phyloP scores from a whole-genome alignment of 2,888 invertebrate species.

The Ornithoptera alexandrae region DNA sequence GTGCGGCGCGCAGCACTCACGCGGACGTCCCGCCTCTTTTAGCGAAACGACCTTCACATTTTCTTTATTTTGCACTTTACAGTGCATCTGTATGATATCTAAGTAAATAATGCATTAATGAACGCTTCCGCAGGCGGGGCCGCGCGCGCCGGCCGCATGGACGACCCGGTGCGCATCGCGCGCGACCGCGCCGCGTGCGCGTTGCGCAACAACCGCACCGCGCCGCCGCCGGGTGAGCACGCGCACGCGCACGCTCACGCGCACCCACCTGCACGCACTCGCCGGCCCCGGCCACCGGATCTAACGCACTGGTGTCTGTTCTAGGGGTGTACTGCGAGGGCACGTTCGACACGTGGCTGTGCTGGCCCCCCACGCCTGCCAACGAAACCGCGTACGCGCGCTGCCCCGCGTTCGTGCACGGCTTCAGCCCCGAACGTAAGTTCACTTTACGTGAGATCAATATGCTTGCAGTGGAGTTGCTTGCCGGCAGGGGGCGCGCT shows the following conservation, averaged over 20 bases:
- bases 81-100: too few relatives aligned
- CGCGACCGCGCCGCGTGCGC: constrained; percentile 54
- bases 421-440: constrained; percentile 87
- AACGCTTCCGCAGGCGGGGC: not conserved
- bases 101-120: not conserved
- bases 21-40: not conserved
- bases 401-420: constrained; percentile 88
- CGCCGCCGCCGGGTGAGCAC: constrained; percentile 46
- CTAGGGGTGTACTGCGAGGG: constrained; percentile 84
- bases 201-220: constrained; percentile 48
- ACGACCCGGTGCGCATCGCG: constrained; percentile 60
- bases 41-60: too few relatives aligned
- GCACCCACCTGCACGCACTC: too few relatives aligned
- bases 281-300: too few relatives aligned
- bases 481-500: too few relatives aligned
- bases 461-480: too few relatives aligned
- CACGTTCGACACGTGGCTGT: constrained; percentile 91
- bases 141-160: constrained; percentile 42
- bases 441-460: constrained; percentile 41
- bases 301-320: constrained; percentile 29
- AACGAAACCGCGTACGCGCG: constrained; percentile 82
- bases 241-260: too few relatives aligned
- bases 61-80: too few relatives aligned
- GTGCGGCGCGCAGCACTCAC: not conserved
- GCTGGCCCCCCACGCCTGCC: constrained; percentile 86